Evolutionary conservation across 2,888 invertebrate genomes (phyloP).

Genomic region (Physocephala rufipes): DNA sequence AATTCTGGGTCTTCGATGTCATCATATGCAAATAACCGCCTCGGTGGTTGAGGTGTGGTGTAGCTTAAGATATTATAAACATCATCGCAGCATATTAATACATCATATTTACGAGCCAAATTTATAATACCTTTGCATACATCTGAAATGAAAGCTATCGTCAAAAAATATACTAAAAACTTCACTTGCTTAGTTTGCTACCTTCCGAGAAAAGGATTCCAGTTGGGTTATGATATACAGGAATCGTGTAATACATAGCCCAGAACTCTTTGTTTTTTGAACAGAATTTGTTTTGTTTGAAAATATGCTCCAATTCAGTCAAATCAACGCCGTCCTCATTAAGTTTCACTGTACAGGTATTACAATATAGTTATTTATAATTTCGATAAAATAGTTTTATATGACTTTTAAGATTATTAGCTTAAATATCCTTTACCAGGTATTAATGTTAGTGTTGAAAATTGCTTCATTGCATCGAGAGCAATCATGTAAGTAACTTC

Average conservation of each 20-base stretch:
- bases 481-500: constrained; percentile 74
- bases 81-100: constrained; percentile 71
- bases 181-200: constrained; percentile 45
- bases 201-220: constrained; percentile 67
- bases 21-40: constrained; percentile 70
- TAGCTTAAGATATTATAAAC: constrained; percentile 72
- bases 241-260: constrained; percentile 70
- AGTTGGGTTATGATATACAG: constrained; percentile 71
- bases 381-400: neutral
- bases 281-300: constrained; percentile 59
- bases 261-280: constrained; percentile 67
- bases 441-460: constrained; percentile 68
- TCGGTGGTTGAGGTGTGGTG: constrained; percentile 63
- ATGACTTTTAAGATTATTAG: neutral
- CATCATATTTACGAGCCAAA: constrained; percentile 65
- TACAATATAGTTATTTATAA: neutral
- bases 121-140: constrained; percentile 64
- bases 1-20: constrained; percentile 59
- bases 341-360: constrained; percentile 66
- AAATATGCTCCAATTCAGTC: constrained; percentile 65
- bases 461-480: constrained; percentile 68
- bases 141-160: constrained; percentile 55
- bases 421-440: constrained; percentile 58
- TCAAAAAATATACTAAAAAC: no score
- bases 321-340: constrained; percentile 68